Evolutionary conservation across 2,888 invertebrate species (phyloP), one percentile per base, ranked within the genome.

Genomic region (Melanchra persicariae): DNA sequence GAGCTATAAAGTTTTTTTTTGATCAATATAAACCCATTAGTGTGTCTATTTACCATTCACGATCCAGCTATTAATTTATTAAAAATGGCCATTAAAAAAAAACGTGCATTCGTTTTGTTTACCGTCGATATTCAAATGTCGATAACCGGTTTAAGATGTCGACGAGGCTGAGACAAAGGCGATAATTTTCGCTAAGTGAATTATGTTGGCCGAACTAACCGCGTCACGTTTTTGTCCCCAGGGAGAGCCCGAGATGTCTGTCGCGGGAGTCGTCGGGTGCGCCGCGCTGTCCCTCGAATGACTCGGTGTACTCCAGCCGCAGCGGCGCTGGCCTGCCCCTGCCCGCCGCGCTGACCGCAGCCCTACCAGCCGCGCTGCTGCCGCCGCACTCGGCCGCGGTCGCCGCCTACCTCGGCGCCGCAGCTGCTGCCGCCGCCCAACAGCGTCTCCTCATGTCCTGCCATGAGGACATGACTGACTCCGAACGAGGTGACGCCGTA

Each of bases 231-330:
- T 89, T 96, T 96, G 96, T 95, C 97, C 97, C 24, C 97, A 98
- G 98, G 96, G 98, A 98, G 94, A 98, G 98, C 94, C 98, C 98
- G 82, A 97, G 98, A 90, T 98, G 98, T 94, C 97, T 98, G 85
- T 98, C 98, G 70, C 97, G 98, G 88, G 98, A 98, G 90, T 98
- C 98, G 72, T 97, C 97, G 80, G 97, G 97, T 81, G 97, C 96
- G 84, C 97, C 97, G 78, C 97, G 98, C 81, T 98, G 98, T 93
- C 98, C 98, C 76, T 97, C 98, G 70, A 97, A 97, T 89, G 98
- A 98, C 91, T 97, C 98, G n/a, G 96, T 97, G 88, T 97, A 97
- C 89, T 97, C 97, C 58, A 97, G 97, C 77, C 96, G 97, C 89
- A 96, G 93, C 90, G 96, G 95, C 87, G 96, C 96, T 82, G 94